These are phyloP conservation scores for Laticauda laticaudata DNA, from an alignment of 2,113 vertebrate species.

Conservation along the genomic window DNA sequence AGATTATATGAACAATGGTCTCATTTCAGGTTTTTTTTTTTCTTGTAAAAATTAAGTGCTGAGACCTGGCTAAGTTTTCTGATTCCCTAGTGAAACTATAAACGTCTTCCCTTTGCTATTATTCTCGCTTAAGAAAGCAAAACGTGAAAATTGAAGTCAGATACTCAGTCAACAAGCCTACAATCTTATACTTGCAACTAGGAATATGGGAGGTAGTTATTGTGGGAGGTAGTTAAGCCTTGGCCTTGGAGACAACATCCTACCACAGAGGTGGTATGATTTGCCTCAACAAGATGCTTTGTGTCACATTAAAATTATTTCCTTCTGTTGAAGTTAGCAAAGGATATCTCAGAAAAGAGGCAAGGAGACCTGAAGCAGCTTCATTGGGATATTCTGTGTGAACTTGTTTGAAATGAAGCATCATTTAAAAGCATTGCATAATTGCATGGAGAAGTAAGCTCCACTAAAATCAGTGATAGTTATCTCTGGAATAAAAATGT, in stretches of 20 bases:
- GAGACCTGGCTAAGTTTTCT: background rate
- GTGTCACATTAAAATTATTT: background rate
- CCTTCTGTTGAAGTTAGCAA: background rate
- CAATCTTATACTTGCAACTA: background rate
- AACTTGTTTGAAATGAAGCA: background rate
- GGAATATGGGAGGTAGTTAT: background rate
- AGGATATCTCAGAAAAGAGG: background rate
- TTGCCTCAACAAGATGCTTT: background rate
- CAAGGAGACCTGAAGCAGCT: background rate
- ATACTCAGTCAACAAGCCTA: background rate
- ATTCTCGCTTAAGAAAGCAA: conserved; percentile 5
- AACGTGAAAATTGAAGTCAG: background rate
- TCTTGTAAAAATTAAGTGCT: rapidly evolving
- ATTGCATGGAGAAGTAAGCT: background rate
- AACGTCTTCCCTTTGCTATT: background rate
- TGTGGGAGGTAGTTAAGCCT: background rate
- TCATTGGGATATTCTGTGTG: background rate
- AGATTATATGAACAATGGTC: rapidly evolving
- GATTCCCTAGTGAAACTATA: conserved; percentile 2
- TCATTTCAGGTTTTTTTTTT: background rate
- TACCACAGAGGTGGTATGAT: background rate
- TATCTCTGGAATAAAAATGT: background rate
- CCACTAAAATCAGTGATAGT: background rate
- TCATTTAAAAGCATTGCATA: background rate
- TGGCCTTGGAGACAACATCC: background rate